These are phyloP conservation scores for Scyliorhinus canicula DNA, from an alignment of 2,797 vertebrate species.

Conservation along the genomic window DNA sequence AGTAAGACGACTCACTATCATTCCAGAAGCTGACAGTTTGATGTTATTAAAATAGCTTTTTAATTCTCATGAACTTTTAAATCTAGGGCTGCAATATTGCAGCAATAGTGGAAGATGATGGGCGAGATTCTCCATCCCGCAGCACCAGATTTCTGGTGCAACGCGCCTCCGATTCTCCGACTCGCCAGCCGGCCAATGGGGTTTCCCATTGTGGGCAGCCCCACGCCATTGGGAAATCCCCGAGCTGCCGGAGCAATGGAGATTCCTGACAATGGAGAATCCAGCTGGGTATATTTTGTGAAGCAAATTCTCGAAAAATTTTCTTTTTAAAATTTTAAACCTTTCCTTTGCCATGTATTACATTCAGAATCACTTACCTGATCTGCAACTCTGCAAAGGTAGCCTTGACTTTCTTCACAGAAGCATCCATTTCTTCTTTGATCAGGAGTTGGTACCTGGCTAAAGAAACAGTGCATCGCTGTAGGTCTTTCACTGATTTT, in stretches of 20 bases:
- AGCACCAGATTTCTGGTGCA: too few species aligned
- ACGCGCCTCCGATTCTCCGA: too few species aligned
- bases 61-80: background rate
- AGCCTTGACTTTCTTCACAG: slow-evolving; percentile 69
- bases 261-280: too few species aligned
- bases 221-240: too few species aligned
- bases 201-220: too few species aligned
- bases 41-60: background rate
- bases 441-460: slow-evolving; percentile 65
- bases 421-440: slow-evolving; percentile 67
- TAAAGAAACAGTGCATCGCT: slow-evolving; percentile 67
- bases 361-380: slow-evolving; percentile 54
- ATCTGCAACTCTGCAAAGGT: slow-evolving; percentile 66
- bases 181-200: too few species aligned
- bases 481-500: slow-evolving; percentile 68
- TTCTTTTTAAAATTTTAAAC: background rate
- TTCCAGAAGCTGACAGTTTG: background rate
- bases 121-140: too few species aligned
- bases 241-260: too few species aligned
- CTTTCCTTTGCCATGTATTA: background rate
- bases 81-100: background rate
- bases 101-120: background rate
- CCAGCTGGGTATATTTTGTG: too few species aligned
- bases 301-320: background rate
- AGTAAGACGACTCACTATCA: background rate